A percentile compares a stretch with the other conserved stretches of the same genome.
These are phyloP conservation scores for Emydura subglobosa DNA, from an alignment of 2,113 vertebrate species.

Conservation along the genomic window DNA sequence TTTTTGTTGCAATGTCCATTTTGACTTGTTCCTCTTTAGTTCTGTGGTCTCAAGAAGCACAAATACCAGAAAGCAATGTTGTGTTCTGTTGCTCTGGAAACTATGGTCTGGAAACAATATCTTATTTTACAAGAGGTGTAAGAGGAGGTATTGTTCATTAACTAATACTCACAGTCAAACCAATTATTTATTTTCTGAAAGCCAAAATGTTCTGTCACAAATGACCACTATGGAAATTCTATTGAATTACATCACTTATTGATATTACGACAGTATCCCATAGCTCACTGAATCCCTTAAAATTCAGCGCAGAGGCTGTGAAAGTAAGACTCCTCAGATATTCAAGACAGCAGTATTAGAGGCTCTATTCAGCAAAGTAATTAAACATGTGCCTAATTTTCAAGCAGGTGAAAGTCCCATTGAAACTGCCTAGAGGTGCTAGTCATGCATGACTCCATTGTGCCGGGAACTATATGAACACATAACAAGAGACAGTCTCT, in stretches of 20 bases:
- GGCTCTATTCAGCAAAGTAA: neutral
- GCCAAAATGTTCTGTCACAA: neutral
- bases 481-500: neutral
- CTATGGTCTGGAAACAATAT: neutral
- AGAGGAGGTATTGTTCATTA: neutral
- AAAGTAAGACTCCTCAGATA: neutral
- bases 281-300: neutral
- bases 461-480: neutral
- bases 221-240: neutral
- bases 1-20: conserved; percentile 26
- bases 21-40: neutral
- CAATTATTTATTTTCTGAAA: neutral
- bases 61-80: neutral
- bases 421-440: neutral
- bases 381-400: neutral
- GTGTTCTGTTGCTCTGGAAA: neutral
- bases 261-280: neutral
- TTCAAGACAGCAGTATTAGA: neutral
- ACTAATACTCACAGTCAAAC: neutral
- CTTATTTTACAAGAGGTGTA: neutral
- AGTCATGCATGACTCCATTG: neutral
- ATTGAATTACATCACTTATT: neutral
- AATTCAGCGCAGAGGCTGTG: neutral
- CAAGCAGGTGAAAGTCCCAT: too few species aligned
- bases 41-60: neutral